These are phyloP conservation scores for Coendou prehensilis DNA, from an alignment of 2,797 vertebrate species.

Conservation along the genomic window DNA sequence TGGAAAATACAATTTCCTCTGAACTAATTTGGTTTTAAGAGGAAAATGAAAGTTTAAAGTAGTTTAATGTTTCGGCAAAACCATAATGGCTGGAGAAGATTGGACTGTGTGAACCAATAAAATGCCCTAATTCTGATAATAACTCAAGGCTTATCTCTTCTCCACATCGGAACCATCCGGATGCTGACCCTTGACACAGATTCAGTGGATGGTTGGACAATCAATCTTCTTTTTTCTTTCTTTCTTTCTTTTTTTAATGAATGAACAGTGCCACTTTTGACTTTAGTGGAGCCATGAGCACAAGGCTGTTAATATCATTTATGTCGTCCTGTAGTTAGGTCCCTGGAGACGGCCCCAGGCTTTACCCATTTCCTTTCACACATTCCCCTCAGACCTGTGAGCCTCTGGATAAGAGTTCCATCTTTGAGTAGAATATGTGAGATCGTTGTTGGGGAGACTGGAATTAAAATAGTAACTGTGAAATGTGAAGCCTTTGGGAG, in stretches of 20 bases:
- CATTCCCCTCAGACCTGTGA: not conserved
- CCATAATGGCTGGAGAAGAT: conserved; percentile 88
- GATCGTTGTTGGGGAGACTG: not conserved
- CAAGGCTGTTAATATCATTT: conserved; percentile 59
- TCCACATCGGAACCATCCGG: conserved; percentile 71
- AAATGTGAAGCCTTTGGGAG: not conserved
- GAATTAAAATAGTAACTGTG: not conserved
- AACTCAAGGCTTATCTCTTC: conserved; percentile 89
- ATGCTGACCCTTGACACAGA: conserved; percentile 54
- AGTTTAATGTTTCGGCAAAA: conserved; percentile 90
- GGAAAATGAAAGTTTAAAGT: conserved; percentile 91
- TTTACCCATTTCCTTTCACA: not conserved
- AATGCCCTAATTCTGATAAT: conserved; percentile 88
- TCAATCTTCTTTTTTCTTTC: not conserved
- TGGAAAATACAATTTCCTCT: conserved; percentile 86
- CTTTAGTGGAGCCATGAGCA: conserved; percentile 48
- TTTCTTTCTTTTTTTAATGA: not conserved
- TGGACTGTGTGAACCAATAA: conserved; percentile 86
- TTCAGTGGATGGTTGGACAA: conserved; percentile 26
- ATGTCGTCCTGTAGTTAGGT: conserved; percentile 69
- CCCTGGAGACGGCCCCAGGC: not conserved
- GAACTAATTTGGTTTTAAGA: conserved; percentile 90
- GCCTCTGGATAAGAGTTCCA: not conserved
- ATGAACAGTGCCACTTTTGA: conserved; percentile 33
- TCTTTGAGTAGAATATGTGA: not conserved